Base-by-base conservation (phyloP, 2,888 invertebrate species). In the Dryocosmus kuriphilus region DNA sequence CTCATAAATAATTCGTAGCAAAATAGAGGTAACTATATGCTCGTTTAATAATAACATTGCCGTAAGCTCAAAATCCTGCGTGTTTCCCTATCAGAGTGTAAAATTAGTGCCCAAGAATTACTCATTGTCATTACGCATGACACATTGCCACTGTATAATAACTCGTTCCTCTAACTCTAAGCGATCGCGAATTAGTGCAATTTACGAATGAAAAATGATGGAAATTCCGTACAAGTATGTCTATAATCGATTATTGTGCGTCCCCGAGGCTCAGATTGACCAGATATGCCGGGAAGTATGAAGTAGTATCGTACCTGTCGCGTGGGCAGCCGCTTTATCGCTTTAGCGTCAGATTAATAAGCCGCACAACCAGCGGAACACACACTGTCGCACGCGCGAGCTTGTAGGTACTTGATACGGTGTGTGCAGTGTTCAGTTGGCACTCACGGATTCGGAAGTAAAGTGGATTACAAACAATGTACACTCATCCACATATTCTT, bases 261-360 rank as follows among this genome's bases (percentile, higher is more conserved):
- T 60, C 74, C 60, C 75, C 51, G 57, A 77, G 63, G 76, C 38
- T 38, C 60, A 55, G 67, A 76, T 67, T 77, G 71, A 60, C 51
- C 71, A 57, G 76, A 51, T 24, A 41, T 35, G 76, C 65, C 27
- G 73, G 74, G 82, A 75, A 78, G 86, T 86, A 89, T 87, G 86
- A 88, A 89, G 88, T 87, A 88, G 87, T 85, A 83, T 85, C 84
- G 86, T 84, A 82, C 83, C 85, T 85, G 85, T 88, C 87, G 87
- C 86, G 87, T 87, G 87, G 87, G 84, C 84, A 85, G 87, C 86
- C 85, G 86, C 87, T 89, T 88, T 88, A 89, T 89, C 86, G 89
- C 86, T 89, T 89, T 86, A 87, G 86, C 87, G 86, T 86, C 86
- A 86, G 88, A 90, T 89, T 89, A 89, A 89, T 89, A 90, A 90